These are phyloP conservation scores for Corvus hawaiiensis DNA, from an alignment of 2,113 vertebrate genomes.

Conservation along the genomic window DNA sequence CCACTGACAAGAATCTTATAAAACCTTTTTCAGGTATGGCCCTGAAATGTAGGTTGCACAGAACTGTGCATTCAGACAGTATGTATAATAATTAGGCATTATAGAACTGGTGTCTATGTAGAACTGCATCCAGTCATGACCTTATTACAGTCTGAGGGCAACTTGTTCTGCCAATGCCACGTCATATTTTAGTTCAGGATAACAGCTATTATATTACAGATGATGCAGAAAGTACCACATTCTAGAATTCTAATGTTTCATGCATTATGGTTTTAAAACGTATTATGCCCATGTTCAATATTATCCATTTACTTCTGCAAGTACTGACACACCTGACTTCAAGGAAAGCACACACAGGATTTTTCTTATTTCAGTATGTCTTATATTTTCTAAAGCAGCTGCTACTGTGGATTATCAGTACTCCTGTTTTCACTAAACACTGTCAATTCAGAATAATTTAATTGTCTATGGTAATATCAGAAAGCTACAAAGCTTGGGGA, in stretches of 20 bases:
- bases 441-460: not conserved
- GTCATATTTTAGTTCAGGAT: not conserved
- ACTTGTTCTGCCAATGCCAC: not conserved
- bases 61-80: not conserved
- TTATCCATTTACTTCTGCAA: not conserved
- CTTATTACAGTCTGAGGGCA: not conserved
- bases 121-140: not conserved
- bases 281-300: not conserved
- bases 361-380: not conserved
- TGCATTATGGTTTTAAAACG: not conserved
- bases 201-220: not conserved
- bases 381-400: not conserved
- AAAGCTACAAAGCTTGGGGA: not conserved
- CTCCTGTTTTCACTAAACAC: not conserved
- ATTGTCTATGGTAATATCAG: not conserved
- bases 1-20: not conserved
- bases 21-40: not conserved
- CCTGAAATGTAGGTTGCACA: not conserved
- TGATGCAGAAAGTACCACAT: not conserved
- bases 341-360: not conserved
- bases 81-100: not conserved
- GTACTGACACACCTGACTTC: not conserved
- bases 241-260: not conserved
- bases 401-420: not conserved
- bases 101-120: not conserved